A percentile compares a stretch with the other conserved stretches of the same genome.
phyloP scores from a whole-genome alignment of 2,888 invertebrate genomes.

The Acanthoscelides obtectus region DNA sequence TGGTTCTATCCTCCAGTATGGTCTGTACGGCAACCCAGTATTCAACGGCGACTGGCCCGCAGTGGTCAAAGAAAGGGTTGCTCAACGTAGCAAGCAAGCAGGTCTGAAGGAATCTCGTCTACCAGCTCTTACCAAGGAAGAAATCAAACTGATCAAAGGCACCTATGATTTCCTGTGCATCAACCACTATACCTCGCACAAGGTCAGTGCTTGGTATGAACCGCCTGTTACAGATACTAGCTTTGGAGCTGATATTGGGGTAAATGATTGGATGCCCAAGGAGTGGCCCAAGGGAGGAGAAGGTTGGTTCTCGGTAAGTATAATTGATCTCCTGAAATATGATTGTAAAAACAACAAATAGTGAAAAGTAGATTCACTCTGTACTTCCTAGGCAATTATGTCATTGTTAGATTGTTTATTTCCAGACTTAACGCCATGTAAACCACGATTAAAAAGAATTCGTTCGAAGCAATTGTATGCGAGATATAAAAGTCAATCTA shows the following conservation, averaged over 20 bases:
- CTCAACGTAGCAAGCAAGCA: conserved; percentile 48
- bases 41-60: conserved; percentile 60
- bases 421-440: too few species aligned
- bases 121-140: conserved; percentile 56
- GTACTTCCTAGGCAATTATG: too few species aligned
- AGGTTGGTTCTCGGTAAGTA: neutral
- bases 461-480: too few species aligned
- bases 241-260: conserved; percentile 8
- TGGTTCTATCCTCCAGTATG: too few species aligned
- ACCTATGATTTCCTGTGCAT: conserved; percentile 70
- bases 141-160: conserved; percentile 56
- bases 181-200: conserved; percentile 61
- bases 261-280: conserved; percentile 1
- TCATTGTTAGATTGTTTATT: too few species aligned
- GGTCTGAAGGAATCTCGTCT: conserved; percentile 55
- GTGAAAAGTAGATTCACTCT: too few species aligned
- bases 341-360: too few species aligned
- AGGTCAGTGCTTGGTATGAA: conserved; percentile 37
- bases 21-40: conserved; percentile 53
- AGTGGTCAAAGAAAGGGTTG: conserved; percentile 57
- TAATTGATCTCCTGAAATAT: too few species aligned
- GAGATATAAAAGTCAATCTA: too few species aligned
- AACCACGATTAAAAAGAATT: too few species aligned
- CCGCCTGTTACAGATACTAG: conserved; percentile 1
- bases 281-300: neutral